Conservation (phyloP, 1,140 invertebrate genomes). For the Rhagoletis pomonella region DNA sequence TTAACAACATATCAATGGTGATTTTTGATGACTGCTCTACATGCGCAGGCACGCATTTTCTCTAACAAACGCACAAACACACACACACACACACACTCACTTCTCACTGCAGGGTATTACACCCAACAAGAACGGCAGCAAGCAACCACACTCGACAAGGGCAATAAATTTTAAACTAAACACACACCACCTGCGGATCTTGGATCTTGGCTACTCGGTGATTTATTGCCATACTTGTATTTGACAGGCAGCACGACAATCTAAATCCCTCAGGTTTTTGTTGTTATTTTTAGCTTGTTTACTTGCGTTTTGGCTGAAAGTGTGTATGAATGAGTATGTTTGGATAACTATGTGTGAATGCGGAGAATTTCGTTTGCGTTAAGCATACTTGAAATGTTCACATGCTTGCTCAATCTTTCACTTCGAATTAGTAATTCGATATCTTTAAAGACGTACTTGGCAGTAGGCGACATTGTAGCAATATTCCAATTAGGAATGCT, state of each 20-base stretch:
- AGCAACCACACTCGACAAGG: constrained; percentile 20
- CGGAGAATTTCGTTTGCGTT: background rate
- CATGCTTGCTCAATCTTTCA: background rate
- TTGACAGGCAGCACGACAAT: constrained; percentile 5
- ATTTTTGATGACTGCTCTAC: no score
- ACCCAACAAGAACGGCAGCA: background rate
- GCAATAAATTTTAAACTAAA: constrained; percentile 44
- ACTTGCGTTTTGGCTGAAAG: no score
- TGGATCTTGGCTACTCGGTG: background rate
- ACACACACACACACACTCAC: background rate
- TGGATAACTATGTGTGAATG: no score
- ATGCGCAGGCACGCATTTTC: no score
- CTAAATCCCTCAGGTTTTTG: background rate
- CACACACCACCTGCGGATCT: constrained; percentile 7
- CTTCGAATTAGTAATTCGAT: no score
- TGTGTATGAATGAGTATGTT: background rate
- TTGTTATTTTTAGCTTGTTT: background rate
- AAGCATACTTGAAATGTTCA: background rate
- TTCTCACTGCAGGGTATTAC: background rate
- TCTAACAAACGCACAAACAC: background rate
- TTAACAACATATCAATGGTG: no score
- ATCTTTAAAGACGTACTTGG: no score
- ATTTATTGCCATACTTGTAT: constrained; percentile 19
- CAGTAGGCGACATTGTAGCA: no score
- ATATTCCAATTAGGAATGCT: no score